Conservation (phyloP, 2,888 invertebrate genomes). For the Archaeoteleia sp. region DNA sequence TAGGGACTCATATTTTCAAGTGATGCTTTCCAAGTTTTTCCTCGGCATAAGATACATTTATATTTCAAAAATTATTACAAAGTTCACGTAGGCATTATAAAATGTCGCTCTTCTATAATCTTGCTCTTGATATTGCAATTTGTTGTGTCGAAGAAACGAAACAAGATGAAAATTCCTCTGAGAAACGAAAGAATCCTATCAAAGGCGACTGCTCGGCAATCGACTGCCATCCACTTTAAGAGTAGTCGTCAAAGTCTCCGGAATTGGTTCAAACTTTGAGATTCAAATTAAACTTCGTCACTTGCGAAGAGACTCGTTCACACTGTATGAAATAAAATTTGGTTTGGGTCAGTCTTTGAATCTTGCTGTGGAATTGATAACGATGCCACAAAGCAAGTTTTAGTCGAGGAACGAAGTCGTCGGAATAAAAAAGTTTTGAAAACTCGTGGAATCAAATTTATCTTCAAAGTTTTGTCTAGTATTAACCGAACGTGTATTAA, state of each 20-base stretch:
- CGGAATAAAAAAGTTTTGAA: conserved; percentile 7
- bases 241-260: conserved; percentile 29
- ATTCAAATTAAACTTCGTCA: conserved; percentile 51
- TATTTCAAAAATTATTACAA: conserved; percentile 1
- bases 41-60: background rate
- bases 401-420: conserved; percentile 7
- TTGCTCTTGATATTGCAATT: background rate
- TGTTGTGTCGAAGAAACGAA: conserved; percentile 4
- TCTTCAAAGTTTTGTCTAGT: background rate
- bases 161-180: background rate
- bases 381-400: conserved; percentile 13
- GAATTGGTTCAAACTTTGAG: conserved; percentile 35
- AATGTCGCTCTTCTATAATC: conserved; percentile 2
- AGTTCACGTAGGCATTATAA: conserved; percentile 4
- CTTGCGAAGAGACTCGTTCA: conserved; percentile 32
- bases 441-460: background rate
- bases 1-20: too few relatives aligned
- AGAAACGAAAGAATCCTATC: conserved; percentile 15
- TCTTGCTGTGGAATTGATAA: conserved; percentile 9
- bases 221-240: conserved; percentile 23
- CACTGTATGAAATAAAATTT: conserved; percentile 17
- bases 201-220: conserved; percentile 1
- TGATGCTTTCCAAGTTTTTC: too few relatives aligned
- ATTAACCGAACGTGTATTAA: too few relatives aligned
- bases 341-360: conserved; percentile 8